Conservation (phyloP, 2,113 vertebrate species). For the Paraplagusia blochii region DNA sequence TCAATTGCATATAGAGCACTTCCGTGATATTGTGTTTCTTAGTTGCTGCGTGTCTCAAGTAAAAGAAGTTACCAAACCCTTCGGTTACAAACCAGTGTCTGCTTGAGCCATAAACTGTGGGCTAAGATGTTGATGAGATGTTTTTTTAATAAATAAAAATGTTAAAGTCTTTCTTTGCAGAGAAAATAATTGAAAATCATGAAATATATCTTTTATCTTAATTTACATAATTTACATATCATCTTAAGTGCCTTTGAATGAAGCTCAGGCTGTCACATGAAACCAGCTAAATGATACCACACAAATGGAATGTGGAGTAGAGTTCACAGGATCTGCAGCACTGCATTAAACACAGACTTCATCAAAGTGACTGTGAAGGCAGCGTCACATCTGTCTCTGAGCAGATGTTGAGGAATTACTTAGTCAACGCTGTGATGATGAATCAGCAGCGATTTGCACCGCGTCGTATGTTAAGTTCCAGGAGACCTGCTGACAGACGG, state of each 20-base stretch:
- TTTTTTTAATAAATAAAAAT: too few species aligned
- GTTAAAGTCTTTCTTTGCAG: too few species aligned
- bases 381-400: constrained; percentile 6
- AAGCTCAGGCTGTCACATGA: background rate
- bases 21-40: too few species aligned
- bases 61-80: too few species aligned
- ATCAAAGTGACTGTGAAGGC: constrained; percentile 11
- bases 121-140: too few species aligned
- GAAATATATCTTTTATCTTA: too few species aligned
- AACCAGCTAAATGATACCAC: background rate
- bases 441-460: background rate
- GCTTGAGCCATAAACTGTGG: too few species aligned
- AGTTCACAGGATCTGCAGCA: background rate
- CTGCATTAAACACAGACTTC: background rate
- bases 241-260: background rate
- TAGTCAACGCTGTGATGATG: constrained; percentile 30
- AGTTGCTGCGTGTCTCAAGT: too few species aligned
- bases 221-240: background rate
- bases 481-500: background rate
- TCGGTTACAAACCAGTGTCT: too few species aligned
- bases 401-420: constrained; percentile 44
- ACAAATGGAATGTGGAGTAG: background rate
- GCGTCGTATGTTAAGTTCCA: background rate
- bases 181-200: too few species aligned
- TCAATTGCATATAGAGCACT: too few species aligned